phyloP scores from a whole-genome alignment of 2,113 vertebrate genomes.

The Corythaixoides concolor region DNA sequence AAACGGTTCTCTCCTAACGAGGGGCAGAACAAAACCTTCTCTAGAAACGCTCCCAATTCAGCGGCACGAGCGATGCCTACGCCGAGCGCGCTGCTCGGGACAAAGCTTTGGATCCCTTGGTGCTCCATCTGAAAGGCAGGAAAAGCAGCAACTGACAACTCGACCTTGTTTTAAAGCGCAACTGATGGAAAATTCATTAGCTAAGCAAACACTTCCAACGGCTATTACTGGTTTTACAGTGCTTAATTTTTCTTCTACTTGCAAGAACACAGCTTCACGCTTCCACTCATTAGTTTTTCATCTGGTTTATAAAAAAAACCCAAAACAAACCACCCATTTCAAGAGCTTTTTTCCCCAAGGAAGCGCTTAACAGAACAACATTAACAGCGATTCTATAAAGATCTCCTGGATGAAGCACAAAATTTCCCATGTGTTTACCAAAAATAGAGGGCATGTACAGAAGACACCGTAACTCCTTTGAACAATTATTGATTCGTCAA shows the following conservation, averaged over 20 bases:
- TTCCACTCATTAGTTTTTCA: neutral
- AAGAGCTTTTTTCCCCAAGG: neutral
- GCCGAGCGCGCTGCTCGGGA: neutral
- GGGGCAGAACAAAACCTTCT: neutral
- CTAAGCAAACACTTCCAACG: neutral
- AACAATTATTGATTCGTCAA: neutral
- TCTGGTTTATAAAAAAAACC: neutral
- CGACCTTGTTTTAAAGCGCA: neutral
- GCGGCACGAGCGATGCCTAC: accelerated
- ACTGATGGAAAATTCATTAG: neutral
- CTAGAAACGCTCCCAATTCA: too few species aligned
- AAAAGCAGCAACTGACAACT: neutral
- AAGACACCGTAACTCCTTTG: neutral
- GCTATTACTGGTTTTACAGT: neutral
- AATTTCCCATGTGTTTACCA: neutral
- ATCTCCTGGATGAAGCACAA: neutral
- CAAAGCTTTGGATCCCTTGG: too few species aligned
- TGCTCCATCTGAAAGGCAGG: neutral
- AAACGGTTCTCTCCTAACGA: neutral
- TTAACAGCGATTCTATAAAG: neutral
- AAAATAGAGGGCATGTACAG: neutral
- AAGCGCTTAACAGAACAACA: neutral
- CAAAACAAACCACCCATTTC: neutral
- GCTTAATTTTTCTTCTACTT: neutral
- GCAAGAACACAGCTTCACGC: too few species aligned